Percentiles rank a stretch among this genome's conserved stretches.
Conservation (phyloP, 2,888 invertebrate species). For the Octodonta nipae region DNA sequence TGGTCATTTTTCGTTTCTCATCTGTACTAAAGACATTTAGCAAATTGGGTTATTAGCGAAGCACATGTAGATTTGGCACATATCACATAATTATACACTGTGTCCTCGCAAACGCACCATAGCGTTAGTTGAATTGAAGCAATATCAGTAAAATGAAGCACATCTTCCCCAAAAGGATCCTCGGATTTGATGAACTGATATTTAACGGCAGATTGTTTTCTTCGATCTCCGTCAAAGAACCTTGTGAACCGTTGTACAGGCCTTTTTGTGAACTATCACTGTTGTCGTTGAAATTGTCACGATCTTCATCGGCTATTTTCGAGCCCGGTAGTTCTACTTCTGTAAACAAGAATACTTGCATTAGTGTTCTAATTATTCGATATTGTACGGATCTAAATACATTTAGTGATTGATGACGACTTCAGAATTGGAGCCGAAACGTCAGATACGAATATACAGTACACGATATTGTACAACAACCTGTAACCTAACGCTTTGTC, state of each 20-base stretch:
- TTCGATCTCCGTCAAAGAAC: slow-evolving; percentile 49
- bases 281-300: slow-evolving; percentile 15
- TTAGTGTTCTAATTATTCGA: no score
- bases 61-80: slow-evolving; percentile 36
- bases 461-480: no score
- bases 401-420: no score
- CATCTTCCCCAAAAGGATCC: slow-evolving; percentile 13
- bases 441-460: no score
- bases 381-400: no score
- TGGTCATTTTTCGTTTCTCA: slow-evolving; percentile 2
- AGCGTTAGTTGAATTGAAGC: slow-evolving; percentile 28
- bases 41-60: slow-evolving; percentile 28
- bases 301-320: slow-evolving; percentile 40
- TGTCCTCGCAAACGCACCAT: slow-evolving; percentile 22
- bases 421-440: no score
- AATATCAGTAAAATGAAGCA: slow-evolving; percentile 24
- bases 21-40: slow-evolving; percentile 23
- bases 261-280: slow-evolving; percentile 26
- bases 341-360: slow-evolving; percentile 26
- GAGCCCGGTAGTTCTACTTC: slow-evolving; percentile 49
- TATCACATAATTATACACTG: slow-evolving; percentile 29
- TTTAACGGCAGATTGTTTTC: slow-evolving; percentile 22
- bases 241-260: slow-evolving; percentile 45
- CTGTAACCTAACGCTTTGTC: no score
- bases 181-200: slow-evolving; percentile 17